Evolutionary conservation across 2,797 vertebrate species (phyloP), one percentile per base, ranked within the genome.

Genomic region (Chrosomus eos): DNA sequence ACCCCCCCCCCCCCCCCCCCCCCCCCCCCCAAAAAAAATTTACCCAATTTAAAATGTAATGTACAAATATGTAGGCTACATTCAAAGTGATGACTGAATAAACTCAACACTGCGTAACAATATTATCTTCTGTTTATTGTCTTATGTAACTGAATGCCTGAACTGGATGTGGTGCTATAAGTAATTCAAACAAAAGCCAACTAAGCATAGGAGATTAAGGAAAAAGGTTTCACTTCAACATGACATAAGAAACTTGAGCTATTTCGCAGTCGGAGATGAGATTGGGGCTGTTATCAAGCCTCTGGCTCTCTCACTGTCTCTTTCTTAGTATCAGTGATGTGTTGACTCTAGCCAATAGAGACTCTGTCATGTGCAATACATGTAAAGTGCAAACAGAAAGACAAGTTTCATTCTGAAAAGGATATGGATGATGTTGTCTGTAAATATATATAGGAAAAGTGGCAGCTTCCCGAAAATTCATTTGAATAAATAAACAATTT

Each of bases 241-340:
- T 33, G 26, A 62, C 38, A 23, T 80, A 58, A 53, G 79, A 70
- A 70, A 60, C 53, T 45, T 5, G 10, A 58, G 1, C 53, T 9
- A 13, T 66, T 75, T 75, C 28, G 28, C 7, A 4, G 38, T 60
- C 21, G n/a, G 51, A 33, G 28, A 53, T 1, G 45, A 83, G 31
- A 62, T 68, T 67, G 62, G 4, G n/a, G n/a, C 45, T 40, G 16
- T 67, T 23, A 48, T 67, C 43, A 79, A 84, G 51, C 67, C 14
- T 38, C 31, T 66, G 81, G 83, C 67, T 70, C 80, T 87, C 74
- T 85, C 83, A 31, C 48, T 67, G 45, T 68, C 36, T n/a, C 73
- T 67, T 16, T 71, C n/a, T 40, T 5, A 38, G 38, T 84, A 48
- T 79, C 83, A 84, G 36, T 84, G n/a, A 76, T 31, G 75, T 28